Evolutionary conservation across 2,113 vertebrate genomes (phyloP), one percentile per base, ranked within the genome.

Genomic region (Haemorhous mexicanus): DNA sequence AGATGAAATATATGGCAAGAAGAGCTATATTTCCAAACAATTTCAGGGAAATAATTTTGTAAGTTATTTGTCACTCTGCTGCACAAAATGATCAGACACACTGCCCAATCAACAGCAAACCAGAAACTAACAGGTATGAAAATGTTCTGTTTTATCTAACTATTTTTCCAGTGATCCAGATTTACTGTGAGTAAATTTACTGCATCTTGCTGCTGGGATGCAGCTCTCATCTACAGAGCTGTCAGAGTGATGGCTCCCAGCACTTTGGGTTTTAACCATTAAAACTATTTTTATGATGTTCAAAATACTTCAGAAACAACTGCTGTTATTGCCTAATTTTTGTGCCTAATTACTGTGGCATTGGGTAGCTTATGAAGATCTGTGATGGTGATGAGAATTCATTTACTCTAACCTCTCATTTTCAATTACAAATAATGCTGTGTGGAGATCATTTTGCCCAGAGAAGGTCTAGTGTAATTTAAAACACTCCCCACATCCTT

Each of bases 1-100:
- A 75, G 90, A 86, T 89, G 83, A 96, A 93, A 93, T 89, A 93
- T 67, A 49, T 27, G 58, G 88, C 73, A 70, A 87, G 76, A 93
- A 53, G 64, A 90, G 69, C 73, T 84, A 66, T 67, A 90, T 77
- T 93, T 96, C 64, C 72, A 92, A 94, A 90, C 43, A 8, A 11
- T 93, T 96, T 90, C 73, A 75, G 84, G 73, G 68, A 88, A 93
- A 82, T 93, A 88, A 89, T 94, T 96, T 87, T 90, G 64, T 28
- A 89, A 84, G 77, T 86, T 92, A 69, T 90, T 95, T 95, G 78
- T 89, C 88, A 92, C 80, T 90, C 55, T 33, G 61, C 62, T 90
- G 83, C 83, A 84, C 24, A 13, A 74, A 77, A 87, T 86, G 59
- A 90, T 80, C 94, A 90, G 72, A 64, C 47, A 67, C 39, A 27